A percentile compares a stretch with the other conserved stretches of the same genome.
Conservation (phyloP, 1,140 invertebrate genomes). For the Anoplophora glabripennis region DNA sequence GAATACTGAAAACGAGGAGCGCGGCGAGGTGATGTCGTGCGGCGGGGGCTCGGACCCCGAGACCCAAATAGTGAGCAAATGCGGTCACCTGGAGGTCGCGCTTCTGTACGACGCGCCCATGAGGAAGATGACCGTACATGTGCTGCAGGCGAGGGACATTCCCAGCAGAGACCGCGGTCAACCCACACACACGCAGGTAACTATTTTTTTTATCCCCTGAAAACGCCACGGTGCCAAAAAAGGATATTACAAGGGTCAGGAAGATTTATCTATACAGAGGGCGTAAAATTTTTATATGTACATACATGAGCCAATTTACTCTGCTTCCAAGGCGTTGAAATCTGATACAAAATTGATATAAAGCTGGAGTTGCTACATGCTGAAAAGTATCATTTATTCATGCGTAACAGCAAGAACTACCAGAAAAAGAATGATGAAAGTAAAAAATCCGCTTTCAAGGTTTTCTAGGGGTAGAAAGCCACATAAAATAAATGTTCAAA, state of each 20-base stretch:
- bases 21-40: slow-evolving; percentile 31
- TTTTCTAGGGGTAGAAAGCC: neutral
- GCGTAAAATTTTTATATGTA: no score
- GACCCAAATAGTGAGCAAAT: slow-evolving; percentile 49
- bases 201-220: slow-evolving; percentile 10
- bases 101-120: slow-evolving; percentile 85
- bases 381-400: neutral
- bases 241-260: no score
- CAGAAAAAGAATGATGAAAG: no score
- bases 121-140: slow-evolving; percentile 84
- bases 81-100: slow-evolving; percentile 79
- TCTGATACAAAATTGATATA: neutral
- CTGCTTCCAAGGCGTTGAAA: neutral
- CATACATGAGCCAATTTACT: no score
- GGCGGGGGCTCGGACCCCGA: neutral
- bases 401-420: neutral
- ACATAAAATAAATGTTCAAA: neutral
- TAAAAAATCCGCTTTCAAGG: no score
- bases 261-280: no score
- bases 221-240: no score
- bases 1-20: slow-evolving; percentile 42
- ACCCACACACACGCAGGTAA: slow-evolving; percentile 74
- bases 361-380: neutral
- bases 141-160: slow-evolving; percentile 81
- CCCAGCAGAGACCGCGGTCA: slow-evolving; percentile 71